These are phyloP conservation scores for Calameuta filiformis DNA, from an alignment of 2,888 invertebrate species.

Conservation along the genomic window DNA sequence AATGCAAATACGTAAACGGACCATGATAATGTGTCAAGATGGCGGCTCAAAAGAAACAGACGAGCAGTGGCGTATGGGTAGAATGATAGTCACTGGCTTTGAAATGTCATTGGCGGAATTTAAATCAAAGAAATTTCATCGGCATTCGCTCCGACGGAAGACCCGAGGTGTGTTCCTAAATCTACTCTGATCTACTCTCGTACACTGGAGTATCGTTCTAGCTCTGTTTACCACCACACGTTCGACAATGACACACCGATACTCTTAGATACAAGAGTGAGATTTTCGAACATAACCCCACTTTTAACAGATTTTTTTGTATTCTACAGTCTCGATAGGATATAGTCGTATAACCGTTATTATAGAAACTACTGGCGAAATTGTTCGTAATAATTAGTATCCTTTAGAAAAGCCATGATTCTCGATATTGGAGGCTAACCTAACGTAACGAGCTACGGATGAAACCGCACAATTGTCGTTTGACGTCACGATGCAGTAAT, in stretches of 20 bases:
- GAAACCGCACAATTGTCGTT: background rate
- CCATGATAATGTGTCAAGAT: background rate
- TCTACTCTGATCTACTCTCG: no score
- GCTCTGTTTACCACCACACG: no score
- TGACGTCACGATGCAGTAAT: background rate
- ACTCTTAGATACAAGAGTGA: no score
- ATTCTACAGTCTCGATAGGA: no score
- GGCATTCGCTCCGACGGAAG: background rate
- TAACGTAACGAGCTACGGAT: background rate
- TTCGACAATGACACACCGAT: no score
- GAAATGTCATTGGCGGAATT: background rate
- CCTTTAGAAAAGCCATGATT: background rate
- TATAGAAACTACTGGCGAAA: background rate
- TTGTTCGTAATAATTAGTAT: background rate
- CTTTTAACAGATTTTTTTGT: no score
- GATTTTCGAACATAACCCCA: no score
- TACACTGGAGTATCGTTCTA: no score
- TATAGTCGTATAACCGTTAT: background rate
- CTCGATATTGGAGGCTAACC: background rate
- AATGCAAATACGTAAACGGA: background rate
- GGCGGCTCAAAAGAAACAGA: background rate
- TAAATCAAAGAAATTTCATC: background rate
- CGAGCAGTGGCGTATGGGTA: background rate
- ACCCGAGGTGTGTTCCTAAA: no score
- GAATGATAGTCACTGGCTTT: background rate